A percentile compares a stretch with the other conserved stretches of the same genome.
Evolutionary conservation across 2,888 invertebrate species (phyloP).

Genomic region (Drosophila trichaetosa): DNA sequence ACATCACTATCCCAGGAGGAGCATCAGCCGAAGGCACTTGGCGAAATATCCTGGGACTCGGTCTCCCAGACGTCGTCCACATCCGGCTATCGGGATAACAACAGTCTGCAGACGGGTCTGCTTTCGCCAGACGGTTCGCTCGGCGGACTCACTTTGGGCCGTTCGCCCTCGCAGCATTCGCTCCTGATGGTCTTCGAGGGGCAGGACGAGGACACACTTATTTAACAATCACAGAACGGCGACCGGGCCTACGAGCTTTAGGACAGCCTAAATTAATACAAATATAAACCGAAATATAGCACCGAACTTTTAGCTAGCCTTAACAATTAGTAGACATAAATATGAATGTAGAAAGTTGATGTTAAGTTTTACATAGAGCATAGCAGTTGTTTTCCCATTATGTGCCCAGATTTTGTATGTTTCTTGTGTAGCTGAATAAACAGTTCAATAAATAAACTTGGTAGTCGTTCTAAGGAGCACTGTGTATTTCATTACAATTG

Average conservation of each 20-base stretch:
- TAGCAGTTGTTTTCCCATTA: constrained; percentile 53
- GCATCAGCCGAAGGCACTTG: constrained; percentile 79
- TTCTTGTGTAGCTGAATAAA: constrained; percentile 41
- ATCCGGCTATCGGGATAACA: constrained; percentile 92
- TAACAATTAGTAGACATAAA: constrained; percentile 15
- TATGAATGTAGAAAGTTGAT: constrained; percentile 22
- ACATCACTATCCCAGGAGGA: constrained; percentile 72
- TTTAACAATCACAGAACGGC: constrained; percentile 86
- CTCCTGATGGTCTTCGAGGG: constrained; percentile 91
- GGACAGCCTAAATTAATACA: constrained; percentile 26
- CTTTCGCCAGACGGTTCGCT: constrained; percentile 86
- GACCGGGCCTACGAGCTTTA: constrained; percentile 77
- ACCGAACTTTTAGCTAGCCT: constrained; percentile 33
- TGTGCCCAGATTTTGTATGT: constrained; percentile 65
- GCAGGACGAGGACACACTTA: constrained; percentile 94
- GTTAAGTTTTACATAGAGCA: constrained; percentile 58
- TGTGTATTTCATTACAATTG: background rate
- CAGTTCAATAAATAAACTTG: constrained; percentile 46
- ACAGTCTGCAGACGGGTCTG: constrained; percentile 85
- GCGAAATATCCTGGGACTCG: constrained; percentile 93
- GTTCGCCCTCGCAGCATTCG: constrained; percentile 91
- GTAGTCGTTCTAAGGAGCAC: constrained; percentile 41
- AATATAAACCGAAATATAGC: constrained; percentile 15
- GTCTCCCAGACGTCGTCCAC: constrained; percentile 94
- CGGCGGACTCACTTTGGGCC: constrained; percentile 88